Percentiles rank a stretch among this genome's conserved stretches.
Conservation (phyloP, 2,113 vertebrate species). For the Orthochromis malagaraziensis region DNA sequence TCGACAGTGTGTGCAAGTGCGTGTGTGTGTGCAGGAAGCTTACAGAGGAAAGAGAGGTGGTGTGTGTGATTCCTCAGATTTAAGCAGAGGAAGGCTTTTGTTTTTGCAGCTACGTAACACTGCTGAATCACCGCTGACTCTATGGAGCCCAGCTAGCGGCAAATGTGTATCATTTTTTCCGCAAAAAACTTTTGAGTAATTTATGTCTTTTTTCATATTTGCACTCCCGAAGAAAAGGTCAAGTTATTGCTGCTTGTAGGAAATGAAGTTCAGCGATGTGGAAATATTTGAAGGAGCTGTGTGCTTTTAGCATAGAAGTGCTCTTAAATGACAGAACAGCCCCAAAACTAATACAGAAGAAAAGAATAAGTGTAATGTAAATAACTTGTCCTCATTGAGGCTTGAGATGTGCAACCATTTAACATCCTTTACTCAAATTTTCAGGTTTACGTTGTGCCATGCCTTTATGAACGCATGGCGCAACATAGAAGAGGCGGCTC, state of each 20-base stretch:
- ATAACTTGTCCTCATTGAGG: background rate
- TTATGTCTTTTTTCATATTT: background rate
- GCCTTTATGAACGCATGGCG: rapidly evolving
- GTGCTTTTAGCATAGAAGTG: background rate
- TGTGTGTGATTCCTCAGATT: slow-evolving; percentile 4
- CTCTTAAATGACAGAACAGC: background rate
- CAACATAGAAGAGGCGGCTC: background rate
- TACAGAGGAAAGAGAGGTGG: slow-evolving; percentile 26
- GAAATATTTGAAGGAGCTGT: background rate
- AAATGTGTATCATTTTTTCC: background rate
- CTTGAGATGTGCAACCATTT: background rate
- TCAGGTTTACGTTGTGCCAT: rapidly evolving
- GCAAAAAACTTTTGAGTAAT: background rate
- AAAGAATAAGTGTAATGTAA: background rate
- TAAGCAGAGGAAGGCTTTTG: background rate
- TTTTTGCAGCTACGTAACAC: background rate
- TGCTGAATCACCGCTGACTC: background rate
- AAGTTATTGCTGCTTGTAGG: background rate
- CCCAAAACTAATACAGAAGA: background rate
- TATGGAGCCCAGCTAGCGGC: background rate
- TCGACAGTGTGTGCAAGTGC: background rate
- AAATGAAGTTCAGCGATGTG: background rate
- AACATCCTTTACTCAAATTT: background rate
- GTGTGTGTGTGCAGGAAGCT: background rate
- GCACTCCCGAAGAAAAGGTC: background rate